Evolutionary conservation across 2,888 invertebrate genomes (phyloP).

Genomic region (Tachina grossa): DNA sequence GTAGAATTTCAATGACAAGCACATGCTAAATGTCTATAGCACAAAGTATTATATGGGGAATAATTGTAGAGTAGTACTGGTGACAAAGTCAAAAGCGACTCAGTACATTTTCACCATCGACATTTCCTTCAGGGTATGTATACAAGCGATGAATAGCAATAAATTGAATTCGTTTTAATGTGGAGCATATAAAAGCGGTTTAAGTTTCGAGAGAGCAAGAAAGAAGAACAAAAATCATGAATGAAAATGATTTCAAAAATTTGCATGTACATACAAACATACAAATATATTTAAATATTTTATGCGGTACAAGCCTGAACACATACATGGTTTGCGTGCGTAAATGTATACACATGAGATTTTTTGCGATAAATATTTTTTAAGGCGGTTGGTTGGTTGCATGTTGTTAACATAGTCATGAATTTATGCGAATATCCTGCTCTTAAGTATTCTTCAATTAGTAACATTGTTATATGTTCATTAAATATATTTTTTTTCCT

Average conservation of each 20-base stretch:
- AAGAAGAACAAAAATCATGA: neutral
- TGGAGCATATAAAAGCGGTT: slow-evolving; percentile 29
- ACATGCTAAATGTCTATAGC: no score
- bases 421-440: slow-evolving; percentile 4
- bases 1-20: no score
- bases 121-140: no score
- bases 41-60: no score
- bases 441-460: slow-evolving; percentile 39
- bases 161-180: slow-evolving; percentile 39
- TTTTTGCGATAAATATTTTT: neutral
- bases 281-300: neutral
- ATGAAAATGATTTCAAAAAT: slow-evolving; percentile 45
- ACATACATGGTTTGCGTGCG: neutral
- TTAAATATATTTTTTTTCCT: neutral
- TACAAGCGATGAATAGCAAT: slow-evolving; percentile 6
- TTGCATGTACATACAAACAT: slow-evolving; percentile 3
- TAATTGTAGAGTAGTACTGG: no score
- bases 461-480: slow-evolving; percentile 22
- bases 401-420: neutral
- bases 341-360: neutral
- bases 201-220: neutral
- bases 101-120: no score
- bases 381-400: neutral
- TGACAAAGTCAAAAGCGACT: no score
- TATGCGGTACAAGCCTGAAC: neutral